These are phyloP conservation scores for Hyaena hyaena DNA, from an alignment of 2,113 vertebrate genomes.

Conservation along the genomic window DNA sequence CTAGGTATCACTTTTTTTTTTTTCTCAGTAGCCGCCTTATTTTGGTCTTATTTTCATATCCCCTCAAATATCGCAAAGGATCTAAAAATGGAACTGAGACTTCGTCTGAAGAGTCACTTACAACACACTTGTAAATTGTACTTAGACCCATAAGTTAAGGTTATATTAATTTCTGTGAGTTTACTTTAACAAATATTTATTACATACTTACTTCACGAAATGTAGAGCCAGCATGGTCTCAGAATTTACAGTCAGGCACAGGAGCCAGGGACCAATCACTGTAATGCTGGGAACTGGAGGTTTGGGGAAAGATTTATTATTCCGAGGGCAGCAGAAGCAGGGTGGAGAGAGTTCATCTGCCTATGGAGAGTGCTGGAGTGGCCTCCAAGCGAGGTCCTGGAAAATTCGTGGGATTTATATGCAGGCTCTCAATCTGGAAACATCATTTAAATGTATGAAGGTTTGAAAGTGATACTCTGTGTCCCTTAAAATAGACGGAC, in stretches of 20 bases:
- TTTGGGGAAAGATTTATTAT: slow-evolving; percentile 37
- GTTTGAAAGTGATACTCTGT: background rate
- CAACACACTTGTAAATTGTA: slow-evolving; percentile 6
- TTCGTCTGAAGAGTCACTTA: slow-evolving; percentile 36
- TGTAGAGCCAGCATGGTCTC: background rate
- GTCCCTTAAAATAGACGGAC: slow-evolving; percentile 3
- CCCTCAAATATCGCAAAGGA: background rate
- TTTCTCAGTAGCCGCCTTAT: background rate
- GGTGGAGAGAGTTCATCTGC: background rate
- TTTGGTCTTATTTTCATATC: background rate
- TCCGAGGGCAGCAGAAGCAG: background rate
- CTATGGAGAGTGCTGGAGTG: background rate
- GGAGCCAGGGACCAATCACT: background rate
- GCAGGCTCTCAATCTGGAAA: background rate
- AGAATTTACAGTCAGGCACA: background rate
- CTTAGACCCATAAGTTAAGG: slow-evolving; percentile 30
- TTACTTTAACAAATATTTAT: slow-evolving; percentile 52
- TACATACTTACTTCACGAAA: background rate
- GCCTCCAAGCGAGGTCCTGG: background rate
- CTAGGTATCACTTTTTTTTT: background rate
- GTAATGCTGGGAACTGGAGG: background rate
- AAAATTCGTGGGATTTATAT: background rate
- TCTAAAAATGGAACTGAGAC: background rate
- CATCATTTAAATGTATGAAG: background rate
- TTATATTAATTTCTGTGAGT: slow-evolving; percentile 31